Evolutionary conservation across 2,797 vertebrate species (phyloP).

Genomic region (Limosa lapponica): DNA sequence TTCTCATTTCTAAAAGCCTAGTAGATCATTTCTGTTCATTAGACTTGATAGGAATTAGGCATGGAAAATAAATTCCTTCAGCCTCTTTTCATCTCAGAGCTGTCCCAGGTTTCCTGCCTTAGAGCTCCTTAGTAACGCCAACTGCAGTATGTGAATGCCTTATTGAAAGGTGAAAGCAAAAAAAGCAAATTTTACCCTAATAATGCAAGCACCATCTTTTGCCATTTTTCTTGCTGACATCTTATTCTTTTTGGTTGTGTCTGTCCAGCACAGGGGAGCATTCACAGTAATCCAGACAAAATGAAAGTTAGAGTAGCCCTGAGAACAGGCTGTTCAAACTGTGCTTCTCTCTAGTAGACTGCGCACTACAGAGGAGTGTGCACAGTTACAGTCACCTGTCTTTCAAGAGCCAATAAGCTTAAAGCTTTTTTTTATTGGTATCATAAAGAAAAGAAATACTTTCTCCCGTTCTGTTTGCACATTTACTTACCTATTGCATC

Average conservation of each 20-base stretch:
- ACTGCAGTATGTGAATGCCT: not conserved
- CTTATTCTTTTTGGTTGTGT: slow-evolving; percentile 32
- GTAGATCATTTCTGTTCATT: slow-evolving; percentile 63
- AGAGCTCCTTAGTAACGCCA: slow-evolving; percentile 19
- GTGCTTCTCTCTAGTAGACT: slow-evolving; percentile 16
- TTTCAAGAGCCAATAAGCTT: slow-evolving; percentile 47
- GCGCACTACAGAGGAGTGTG: not conserved
- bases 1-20: slow-evolving; percentile 41
- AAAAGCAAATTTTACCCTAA: not conserved
- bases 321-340: slow-evolving; percentile 20
- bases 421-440: not conserved
- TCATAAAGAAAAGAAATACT: slow-evolving; percentile 56
- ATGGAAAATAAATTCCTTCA: slow-evolving; percentile 47
- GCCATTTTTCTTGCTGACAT: slow-evolving; percentile 26
- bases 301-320: not conserved
- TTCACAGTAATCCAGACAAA: slow-evolving; percentile 45
- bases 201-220: slow-evolving; percentile 37
- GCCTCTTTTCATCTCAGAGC: not conserved
- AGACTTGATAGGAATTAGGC: slow-evolving; percentile 69
- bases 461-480: not conserved
- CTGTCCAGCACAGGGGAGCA: not conserved
- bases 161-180: slow-evolving; percentile 18
- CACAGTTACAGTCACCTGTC: not conserved
- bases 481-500: slow-evolving; percentile 36
- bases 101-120: not conserved